phyloP scores from a whole-genome alignment of 2,113 vertebrate species.

The Heliornis fulica region DNA sequence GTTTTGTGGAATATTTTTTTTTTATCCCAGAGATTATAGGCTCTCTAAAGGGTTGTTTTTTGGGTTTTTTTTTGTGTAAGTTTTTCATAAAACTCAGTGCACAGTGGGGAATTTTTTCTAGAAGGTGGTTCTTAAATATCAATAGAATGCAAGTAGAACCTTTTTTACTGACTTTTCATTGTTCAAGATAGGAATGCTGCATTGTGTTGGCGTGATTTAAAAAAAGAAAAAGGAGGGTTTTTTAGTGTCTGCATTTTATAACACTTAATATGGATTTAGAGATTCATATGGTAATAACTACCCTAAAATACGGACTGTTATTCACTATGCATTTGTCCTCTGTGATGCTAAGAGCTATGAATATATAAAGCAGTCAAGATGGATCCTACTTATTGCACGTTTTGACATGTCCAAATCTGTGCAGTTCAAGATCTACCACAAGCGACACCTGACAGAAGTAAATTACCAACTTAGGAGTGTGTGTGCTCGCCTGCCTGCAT shows the following conservation, averaged over 20 bases:
- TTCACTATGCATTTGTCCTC: background rate
- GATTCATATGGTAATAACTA: background rate
- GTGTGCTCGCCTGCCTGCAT: background rate
- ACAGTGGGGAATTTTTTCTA: background rate
- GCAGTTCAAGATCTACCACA: background rate
- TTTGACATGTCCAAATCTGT: background rate
- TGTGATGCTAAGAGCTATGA: background rate
- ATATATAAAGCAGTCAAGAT: background rate
- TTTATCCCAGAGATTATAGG: background rate
- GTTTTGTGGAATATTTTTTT: background rate
- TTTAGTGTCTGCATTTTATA: background rate
- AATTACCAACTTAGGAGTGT: background rate
- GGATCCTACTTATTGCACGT: background rate
- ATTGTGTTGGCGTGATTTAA: background rate
- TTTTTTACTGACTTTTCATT: background rate
- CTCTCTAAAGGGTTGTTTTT: background rate
- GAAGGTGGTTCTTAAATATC: background rate
- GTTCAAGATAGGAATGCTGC: background rate
- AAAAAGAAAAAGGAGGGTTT: accelerated
- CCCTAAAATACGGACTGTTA: background rate
- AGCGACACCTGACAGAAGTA: background rate
- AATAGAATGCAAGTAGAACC: background rate
- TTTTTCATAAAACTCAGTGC: background rate
- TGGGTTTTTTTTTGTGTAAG: background rate
- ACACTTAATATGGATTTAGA: background rate